Conservation (phyloP, 2,888 invertebrate genomes). For the Epiperipatus broadwayi region DNA sequence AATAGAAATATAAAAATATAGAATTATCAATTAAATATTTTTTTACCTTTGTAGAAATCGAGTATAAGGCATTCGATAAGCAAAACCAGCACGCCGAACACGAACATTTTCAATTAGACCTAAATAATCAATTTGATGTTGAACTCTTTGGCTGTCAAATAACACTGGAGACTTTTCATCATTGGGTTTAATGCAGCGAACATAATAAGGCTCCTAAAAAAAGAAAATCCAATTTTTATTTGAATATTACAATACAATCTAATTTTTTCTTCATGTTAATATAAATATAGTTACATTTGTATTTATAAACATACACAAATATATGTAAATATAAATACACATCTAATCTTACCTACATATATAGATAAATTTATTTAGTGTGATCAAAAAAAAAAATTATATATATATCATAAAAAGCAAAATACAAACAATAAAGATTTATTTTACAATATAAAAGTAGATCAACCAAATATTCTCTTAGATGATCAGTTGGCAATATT, state of each 20-base stretch:
- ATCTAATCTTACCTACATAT: too few species aligned
- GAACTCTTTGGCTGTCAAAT: conserved; percentile 59
- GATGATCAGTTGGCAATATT: too few species aligned
- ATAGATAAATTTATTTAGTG: too few species aligned
- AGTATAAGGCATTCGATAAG: conserved; percentile 80
- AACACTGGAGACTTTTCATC: conserved; percentile 66
- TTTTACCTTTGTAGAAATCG: conserved; percentile 60
- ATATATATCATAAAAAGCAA: too few species aligned
- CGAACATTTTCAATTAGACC: conserved; percentile 87
- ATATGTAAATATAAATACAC: too few species aligned
- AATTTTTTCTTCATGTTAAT: background rate
- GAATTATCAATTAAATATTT: too few species aligned
- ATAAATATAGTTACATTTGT: too few species aligned
- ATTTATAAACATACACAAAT: too few species aligned
- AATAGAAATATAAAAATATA: background rate
- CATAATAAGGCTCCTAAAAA: conserved; percentile 66
- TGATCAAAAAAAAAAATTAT: too few species aligned
- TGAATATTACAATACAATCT: background rate
- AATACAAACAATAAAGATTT: too few species aligned
- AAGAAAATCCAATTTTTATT: background rate
- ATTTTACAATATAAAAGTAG: too few species aligned
- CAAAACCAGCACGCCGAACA: conserved; percentile 88
- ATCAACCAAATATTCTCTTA: too few species aligned
- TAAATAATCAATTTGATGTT: conserved; percentile 46
- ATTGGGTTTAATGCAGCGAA: conserved; percentile 92